Evolutionary conservation across 2,888 invertebrate species (phyloP), one percentile per base, ranked within the genome.

Genomic region (Cantharis rustica): DNA sequence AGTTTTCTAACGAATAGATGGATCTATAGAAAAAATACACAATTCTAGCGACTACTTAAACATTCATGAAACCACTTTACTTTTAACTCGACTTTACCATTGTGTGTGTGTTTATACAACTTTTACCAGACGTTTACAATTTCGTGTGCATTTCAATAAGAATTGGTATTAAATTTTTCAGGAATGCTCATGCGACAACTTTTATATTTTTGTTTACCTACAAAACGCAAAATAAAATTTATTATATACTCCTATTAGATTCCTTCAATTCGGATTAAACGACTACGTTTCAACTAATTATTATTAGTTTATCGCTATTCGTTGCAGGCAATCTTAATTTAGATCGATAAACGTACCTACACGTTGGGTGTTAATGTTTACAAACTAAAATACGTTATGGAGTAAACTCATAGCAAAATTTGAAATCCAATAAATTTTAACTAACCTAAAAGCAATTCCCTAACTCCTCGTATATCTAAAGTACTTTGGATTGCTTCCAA

Each of bases 391-490:
- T 71, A 76, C 70, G 76, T 73, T 76, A 73, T 73, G 71, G 73
- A 73, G 76, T 70, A 76, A 76, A 76, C 71, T 69, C 73, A 73
- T 73, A 73, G 61, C 62, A 68, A 76, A 76, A 76, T 76, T 76
- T 73, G 70, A 76, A 76, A 73, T 73, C 71, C 71, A 70, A 73
- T 76, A 76, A 76, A 76, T 76, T 73, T 15, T 26, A 63, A 73
- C 76, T 71, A 73, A 76, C 73, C 73, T 73, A 76, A 73, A 76
- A 76, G 72, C 76, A 63, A 73, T 73, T 76, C 76, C 76, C 73
- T 70, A 76, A 70, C 76, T 66, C 70, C 69, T 73, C 69, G 73
- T 76, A 73, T 73, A 76, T 75, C 69, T 69, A 62, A 61, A 61
- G 72, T 23, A 69, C 63, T 72, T 72, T 75, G 75, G 75, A 75